phyloP scores from a whole-genome alignment of 2,113 vertebrate species.

The Petrocephalus zakoni region DNA sequence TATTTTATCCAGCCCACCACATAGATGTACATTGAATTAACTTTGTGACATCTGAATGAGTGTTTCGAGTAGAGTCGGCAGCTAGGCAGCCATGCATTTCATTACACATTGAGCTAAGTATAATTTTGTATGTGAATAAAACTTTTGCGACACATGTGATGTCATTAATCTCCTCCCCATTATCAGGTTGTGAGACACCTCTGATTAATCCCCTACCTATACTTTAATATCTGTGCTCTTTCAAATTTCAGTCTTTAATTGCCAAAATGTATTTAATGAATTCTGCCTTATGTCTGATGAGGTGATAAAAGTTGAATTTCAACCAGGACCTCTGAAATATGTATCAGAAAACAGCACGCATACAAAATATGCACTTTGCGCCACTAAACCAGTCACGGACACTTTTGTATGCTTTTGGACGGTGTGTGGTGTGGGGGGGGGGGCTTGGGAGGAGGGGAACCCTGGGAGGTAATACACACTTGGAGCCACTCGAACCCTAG shows the following conservation, averaged over 20 bases:
- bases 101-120: not conserved
- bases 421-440: too few species aligned
- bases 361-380: not conserved
- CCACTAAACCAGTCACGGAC: not conserved
- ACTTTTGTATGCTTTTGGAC: not conserved
- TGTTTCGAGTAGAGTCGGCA: not conserved
- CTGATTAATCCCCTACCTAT: not conserved
- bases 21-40: not conserved
- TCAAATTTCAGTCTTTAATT: not conserved
- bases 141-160: not conserved
- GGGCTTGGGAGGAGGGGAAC: too few species aligned
- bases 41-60: not conserved
- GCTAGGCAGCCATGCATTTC: not conserved
- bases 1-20: not conserved
- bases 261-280: not conserved
- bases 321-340: not conserved
- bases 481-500: not conserved
- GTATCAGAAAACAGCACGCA: not conserved
- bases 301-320: not conserved
- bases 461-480: not conserved
- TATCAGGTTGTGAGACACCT: not conserved
- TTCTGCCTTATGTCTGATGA: not conserved
- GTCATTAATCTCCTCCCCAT: not conserved
- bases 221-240: not conserved
- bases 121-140: not conserved